phyloP scores from a whole-genome alignment of 2,113 vertebrate species.

The Phainopepla nitens region DNA sequence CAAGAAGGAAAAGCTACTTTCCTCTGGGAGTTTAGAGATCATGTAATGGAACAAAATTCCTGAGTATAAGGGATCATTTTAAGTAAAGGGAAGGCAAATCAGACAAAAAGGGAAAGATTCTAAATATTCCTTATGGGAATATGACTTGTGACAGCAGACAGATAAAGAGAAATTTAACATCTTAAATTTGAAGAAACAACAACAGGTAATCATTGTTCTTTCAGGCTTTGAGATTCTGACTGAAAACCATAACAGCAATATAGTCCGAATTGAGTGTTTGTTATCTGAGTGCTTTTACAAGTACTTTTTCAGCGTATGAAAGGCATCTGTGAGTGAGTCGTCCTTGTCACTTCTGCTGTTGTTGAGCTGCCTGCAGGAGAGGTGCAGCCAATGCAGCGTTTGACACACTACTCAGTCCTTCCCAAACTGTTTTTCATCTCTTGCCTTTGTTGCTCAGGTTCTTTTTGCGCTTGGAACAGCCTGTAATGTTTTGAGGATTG shows the following conservation, averaged over 20 bases:
- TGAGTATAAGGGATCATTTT: background rate
- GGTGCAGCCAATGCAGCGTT: background rate
- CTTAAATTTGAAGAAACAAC: background rate
- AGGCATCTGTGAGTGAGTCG: background rate
- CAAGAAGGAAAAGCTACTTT: background rate
- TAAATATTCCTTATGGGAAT: background rate
- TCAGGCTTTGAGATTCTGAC: background rate
- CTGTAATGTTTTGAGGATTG: background rate
- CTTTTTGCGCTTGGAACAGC: background rate
- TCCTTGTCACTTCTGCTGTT: background rate
- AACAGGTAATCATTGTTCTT: background rate
- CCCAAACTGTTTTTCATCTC: background rate
- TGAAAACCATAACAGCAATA: background rate
- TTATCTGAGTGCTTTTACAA: background rate
- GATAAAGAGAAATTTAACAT: background rate
- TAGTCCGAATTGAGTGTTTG: background rate
- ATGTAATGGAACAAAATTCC: background rate
- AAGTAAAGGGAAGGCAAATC: background rate
- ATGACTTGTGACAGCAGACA: background rate
- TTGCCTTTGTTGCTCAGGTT: background rate
- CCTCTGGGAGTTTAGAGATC: background rate
- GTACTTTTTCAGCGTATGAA: background rate
- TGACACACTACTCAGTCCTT: accelerated
- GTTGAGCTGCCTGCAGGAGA: background rate
- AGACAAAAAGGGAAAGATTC: background rate